Evolutionary conservation across 2,888 invertebrate genomes (phyloP).

Genomic region (Macrophya alboannulata): DNA sequence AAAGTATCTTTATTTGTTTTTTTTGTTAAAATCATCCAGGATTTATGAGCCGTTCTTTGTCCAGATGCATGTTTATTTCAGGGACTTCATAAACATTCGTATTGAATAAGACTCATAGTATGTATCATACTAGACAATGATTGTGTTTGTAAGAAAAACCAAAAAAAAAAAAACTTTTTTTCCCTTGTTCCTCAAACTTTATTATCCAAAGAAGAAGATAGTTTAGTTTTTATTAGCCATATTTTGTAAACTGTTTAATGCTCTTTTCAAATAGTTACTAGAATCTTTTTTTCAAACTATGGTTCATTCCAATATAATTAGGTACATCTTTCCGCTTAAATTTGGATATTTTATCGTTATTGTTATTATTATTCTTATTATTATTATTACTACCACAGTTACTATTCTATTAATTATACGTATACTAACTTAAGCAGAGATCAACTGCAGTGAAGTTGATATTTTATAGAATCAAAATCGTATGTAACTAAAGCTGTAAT

Average conservation of each 20-base stretch:
- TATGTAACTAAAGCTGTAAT: neutral
- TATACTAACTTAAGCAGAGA: neutral
- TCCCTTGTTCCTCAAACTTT: neutral
- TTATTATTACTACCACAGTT: neutral
- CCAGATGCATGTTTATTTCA: neutral
- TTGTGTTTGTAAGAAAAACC: neutral
- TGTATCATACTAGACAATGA: neutral
- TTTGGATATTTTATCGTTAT: neutral
- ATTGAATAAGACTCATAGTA: neutral
- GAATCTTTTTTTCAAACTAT: neutral
- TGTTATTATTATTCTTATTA: neutral
- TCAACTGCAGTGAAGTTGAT: neutral
- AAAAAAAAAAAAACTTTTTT: neutral
- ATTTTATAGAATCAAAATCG: neutral
- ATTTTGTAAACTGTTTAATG: neutral
- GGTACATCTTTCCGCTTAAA: neutral
- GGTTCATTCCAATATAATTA: neutral
- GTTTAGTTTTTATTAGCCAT: neutral
- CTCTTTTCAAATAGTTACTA: neutral
- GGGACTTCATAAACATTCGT: neutral
- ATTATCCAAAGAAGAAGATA: neutral
- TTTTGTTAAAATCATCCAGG: neutral
- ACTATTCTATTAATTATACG: neutral
- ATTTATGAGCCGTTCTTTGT: no score
- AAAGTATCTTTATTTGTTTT: neutral